phyloP scores from a whole-genome alignment of 2,113 vertebrate genomes.

The Dasypus novemcinctus region DNA sequence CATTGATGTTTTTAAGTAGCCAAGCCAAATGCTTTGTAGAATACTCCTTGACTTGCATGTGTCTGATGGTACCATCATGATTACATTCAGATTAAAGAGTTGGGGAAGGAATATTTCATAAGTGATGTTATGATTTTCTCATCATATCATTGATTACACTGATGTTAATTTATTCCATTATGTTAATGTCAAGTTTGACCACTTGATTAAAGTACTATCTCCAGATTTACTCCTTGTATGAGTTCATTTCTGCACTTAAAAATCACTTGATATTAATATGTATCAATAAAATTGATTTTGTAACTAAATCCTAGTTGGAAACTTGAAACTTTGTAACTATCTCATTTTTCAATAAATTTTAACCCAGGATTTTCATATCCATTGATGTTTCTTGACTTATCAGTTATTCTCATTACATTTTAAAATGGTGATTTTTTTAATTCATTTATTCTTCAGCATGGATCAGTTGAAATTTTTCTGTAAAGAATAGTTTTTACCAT shows the following conservation, averaged over 20 bases:
- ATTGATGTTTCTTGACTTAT: background rate
- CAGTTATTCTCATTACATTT: background rate
- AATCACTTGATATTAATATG: background rate
- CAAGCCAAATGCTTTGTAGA: background rate
- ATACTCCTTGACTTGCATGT: background rate
- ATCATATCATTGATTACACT: background rate
- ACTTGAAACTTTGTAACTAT: background rate
- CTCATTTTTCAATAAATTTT: background rate
- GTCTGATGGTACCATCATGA: background rate
- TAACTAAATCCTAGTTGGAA: background rate
- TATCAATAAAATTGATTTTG: too few relatives aligned
- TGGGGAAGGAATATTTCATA: background rate
- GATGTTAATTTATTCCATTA: background rate
- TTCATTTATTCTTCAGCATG: background rate
- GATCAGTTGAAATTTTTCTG: background rate
- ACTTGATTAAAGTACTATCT: background rate
- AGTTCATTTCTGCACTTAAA: background rate
- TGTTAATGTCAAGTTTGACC: background rate
- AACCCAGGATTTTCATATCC: background rate
- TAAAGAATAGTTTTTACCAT: background rate
- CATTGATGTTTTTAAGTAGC: background rate
- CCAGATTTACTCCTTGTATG: background rate
- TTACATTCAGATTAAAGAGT: background rate
- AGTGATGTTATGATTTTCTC: background rate
- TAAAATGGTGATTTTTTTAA: background rate